Evolutionary conservation across 2,888 invertebrate species (phyloP), one percentile per base, ranked within the genome.

Genomic region (Euplagia quadripunctaria): DNA sequence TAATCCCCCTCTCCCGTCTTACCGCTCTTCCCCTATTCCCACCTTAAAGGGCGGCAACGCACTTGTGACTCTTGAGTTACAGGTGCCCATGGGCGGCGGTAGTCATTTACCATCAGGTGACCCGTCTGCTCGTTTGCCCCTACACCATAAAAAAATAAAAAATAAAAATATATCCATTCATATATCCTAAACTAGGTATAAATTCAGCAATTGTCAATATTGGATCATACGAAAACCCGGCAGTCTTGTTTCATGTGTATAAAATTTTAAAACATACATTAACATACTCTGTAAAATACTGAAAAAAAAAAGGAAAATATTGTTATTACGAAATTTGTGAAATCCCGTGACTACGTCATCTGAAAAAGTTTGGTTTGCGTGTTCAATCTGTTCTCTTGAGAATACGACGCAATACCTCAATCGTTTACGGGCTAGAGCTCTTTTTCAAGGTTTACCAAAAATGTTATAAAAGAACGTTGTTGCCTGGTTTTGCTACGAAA

Each of bases 381-480:
- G 61, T 61, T 61, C 20, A 61, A 61, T 61, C 61, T 61, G 12
- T 61, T 31, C 61, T 31, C 61, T 61, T 61, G 61, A 61, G 61
- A 14, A 31, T 31, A 61, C 31, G 31, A 31, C 20, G 61, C 31
- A 61, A 31, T 61, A 61, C 20, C 61, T 31, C 31, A 31, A 61
- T 31, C 61, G 31, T 61, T 31, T 61, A 61, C 31, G 0, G 61
- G 6, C 12, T 61, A 58, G 9, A 20, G 20, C 20, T 12, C 12
- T 20, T n/a, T 58, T 58, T 12, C 58, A 58, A 58, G 58, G 58
- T 11, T 20, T 58, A 12, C 20, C 20, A 58, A 58, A 58, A 58
- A 58, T 11, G 12, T 58, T 31, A 31, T 31, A 31, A 31, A 31
- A 31, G 31, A 31, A 31, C 2, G 31, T 31, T 31, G 31, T 31